phyloP scores from a whole-genome alignment of 2,113 vertebrate genomes.

The Charadrius vociferus region DNA sequence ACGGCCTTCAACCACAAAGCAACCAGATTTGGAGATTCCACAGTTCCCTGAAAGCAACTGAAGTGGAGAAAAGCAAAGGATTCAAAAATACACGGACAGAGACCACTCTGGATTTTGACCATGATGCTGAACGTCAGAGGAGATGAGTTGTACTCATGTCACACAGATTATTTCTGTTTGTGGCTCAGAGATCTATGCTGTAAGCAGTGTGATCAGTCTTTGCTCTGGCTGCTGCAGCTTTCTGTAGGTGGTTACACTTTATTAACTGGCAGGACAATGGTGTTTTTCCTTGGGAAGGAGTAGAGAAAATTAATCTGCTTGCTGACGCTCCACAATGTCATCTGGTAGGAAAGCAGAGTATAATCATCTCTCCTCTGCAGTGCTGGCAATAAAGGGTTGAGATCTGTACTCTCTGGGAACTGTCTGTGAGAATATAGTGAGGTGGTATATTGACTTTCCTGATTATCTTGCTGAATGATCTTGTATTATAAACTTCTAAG shows the following conservation, averaged over 20 bases:
- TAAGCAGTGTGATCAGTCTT: background rate
- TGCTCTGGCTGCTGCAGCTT: background rate
- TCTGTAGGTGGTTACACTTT: background rate
- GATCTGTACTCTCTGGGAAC: background rate
- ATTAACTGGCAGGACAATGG: background rate
- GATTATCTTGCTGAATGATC: background rate
- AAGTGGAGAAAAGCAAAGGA: background rate
- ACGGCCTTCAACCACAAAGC: background rate
- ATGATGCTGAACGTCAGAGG: rapidly evolving
- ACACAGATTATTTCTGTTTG: background rate
- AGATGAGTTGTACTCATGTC: background rate
- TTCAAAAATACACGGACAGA: background rate
- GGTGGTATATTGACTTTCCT: background rate
- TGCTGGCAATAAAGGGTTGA: background rate
- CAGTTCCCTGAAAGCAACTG: background rate
- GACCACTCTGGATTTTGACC: background rate
- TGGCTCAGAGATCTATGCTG: background rate
- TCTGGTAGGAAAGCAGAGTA: background rate
- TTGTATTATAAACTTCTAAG: background rate
- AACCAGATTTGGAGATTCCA: background rate
- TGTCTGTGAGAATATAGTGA: background rate
- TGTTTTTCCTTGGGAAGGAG: background rate
- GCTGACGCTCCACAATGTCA: rapidly evolving
- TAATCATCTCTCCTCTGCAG: background rate
- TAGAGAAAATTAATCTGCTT: background rate